phyloP scores from a whole-genome alignment of 2,113 vertebrate genomes.

The Silurus asotus region DNA sequence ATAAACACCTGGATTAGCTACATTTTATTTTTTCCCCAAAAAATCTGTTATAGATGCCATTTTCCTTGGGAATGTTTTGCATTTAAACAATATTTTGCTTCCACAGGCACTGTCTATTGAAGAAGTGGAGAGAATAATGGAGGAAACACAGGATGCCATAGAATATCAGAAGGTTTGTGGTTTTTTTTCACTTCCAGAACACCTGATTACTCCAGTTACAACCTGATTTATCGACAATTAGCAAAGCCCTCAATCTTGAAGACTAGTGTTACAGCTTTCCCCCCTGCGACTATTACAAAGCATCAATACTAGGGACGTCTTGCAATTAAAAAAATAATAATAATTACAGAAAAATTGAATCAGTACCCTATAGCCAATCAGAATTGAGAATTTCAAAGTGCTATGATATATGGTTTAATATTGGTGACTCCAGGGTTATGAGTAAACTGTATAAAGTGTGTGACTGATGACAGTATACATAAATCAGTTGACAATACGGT shows the following conservation, averaged over 20 bases:
- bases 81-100: constrained; percentile 14
- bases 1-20: not conserved
- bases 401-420: not conserved
- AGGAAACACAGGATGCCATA: constrained; percentile 90
- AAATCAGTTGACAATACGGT: not conserved
- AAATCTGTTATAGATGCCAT: not conserved
- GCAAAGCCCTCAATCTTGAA: not conserved
- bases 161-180: constrained; percentile 88
- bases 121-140: constrained; percentile 90
- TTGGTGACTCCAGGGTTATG: not conserved
- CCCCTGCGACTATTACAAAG: not conserved
- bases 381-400: not conserved
- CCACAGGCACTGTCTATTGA: constrained; percentile 89
- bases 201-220: not conserved
- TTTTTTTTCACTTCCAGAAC: not conserved
- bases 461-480: not conserved
- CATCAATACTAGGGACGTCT: not conserved
- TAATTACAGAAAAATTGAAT: not conserved
- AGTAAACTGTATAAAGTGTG: not conserved
- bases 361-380: not conserved
- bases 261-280: not conserved
- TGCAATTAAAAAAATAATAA: not conserved
- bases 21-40: not conserved
- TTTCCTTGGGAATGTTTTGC: not conserved
- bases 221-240: not conserved